Evolutionary conservation across 92 coral and sea anemone genomes (phyloP).

Genomic region (Meandrina meandrites): DNA sequence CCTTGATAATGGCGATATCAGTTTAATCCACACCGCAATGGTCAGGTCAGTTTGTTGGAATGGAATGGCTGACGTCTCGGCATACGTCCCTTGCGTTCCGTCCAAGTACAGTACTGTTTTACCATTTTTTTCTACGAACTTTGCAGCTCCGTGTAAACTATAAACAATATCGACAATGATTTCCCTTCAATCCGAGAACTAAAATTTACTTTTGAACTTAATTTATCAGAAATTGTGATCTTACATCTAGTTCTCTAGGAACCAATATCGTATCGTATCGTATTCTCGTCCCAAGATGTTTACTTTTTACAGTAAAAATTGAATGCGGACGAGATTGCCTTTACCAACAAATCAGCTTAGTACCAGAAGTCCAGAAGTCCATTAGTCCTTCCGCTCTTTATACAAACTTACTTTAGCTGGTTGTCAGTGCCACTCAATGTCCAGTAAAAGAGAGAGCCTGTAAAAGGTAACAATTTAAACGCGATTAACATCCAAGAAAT

Average conservation of each 20-base stretch:
- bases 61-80: constrained; percentile 18
- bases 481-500: no score
- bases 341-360: no score
- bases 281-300: no score
- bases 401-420: neutral
- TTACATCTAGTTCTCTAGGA: no score
- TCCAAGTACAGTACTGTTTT: constrained; percentile 18
- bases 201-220: neutral
- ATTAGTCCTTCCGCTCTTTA: no score
- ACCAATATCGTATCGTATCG: no score
- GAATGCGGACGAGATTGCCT: no score
- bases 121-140: neutral
- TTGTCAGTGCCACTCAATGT: neutral
- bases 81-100: constrained; percentile 21
- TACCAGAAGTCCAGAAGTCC: no score
- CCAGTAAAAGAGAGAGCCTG: constrained; percentile 12
- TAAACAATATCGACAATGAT: neutral
- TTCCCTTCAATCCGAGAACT: neutral
- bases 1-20: neutral
- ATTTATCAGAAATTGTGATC: no score
- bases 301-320: no score
- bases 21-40: constrained; percentile 18
- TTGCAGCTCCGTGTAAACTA: constrained; percentile 7
- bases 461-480: neutral
- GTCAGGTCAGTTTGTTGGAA: constrained; percentile 16